phyloP scores from a whole-genome alignment of 2,113 vertebrate genomes.

The Poecile atricapillus region DNA sequence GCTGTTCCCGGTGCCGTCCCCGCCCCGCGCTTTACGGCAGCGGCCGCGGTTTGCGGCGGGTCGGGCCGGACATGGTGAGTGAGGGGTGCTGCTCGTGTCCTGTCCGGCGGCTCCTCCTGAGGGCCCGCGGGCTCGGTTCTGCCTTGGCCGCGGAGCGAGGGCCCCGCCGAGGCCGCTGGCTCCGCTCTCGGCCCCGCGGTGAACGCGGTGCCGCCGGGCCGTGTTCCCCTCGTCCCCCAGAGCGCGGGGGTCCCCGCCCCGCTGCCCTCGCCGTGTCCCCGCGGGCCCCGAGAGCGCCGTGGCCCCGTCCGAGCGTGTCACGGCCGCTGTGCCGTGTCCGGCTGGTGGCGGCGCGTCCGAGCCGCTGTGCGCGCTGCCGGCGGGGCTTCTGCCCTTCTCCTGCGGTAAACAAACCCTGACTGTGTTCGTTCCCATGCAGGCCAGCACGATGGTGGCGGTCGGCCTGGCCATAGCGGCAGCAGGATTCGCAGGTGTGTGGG shows the following conservation, averaged over 20 bases:
- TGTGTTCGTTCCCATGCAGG: slow-evolving; percentile 62
- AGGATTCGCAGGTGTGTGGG: slow-evolving; percentile 88
- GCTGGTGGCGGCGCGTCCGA: not conserved
- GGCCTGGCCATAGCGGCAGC: slow-evolving; percentile 90
- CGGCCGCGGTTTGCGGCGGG: not conserved
- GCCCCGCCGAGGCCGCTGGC: not conserved
- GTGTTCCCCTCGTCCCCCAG: accelerated
- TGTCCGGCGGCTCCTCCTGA: no score
- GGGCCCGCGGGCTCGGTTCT: no score
- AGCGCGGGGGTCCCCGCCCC: not conserved
- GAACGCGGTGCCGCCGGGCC: not conserved
- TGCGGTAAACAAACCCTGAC: accelerated
- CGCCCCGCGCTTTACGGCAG: not conserved
- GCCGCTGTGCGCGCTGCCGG: accelerated
- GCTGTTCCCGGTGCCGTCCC: not conserved
- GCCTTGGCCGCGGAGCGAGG: no score
- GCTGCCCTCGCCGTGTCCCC: not conserved
- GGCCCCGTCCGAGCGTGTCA: accelerated
- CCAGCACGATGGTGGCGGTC: slow-evolving; percentile 86
- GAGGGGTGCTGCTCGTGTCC: accelerated
- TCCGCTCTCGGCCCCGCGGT: no score
- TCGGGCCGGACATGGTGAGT: slow-evolving; percentile 26
- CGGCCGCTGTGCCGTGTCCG: not conserved
- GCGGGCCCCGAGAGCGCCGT: not conserved
- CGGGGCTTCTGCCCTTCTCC: accelerated